phyloP scores from a whole-genome alignment of 2,888 invertebrate species.

The Malthinus flaveolus region DNA sequence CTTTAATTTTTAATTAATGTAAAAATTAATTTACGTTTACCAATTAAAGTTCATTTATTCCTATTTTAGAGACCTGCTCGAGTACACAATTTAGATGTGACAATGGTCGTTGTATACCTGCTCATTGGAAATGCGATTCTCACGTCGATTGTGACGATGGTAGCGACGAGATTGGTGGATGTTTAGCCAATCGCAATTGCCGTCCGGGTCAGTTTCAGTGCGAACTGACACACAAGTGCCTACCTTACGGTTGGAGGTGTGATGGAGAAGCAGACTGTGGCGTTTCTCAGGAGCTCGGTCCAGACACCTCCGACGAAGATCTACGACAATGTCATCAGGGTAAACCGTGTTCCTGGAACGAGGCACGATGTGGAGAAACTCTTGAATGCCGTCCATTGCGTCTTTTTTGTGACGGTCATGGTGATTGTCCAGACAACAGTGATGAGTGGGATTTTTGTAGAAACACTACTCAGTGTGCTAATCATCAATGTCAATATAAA shows the following conservation, averaged over 20 bases:
- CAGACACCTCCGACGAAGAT: conserved; percentile 72
- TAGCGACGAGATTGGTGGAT: conserved; percentile 64
- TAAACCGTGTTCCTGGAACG: conserved; percentile 68
- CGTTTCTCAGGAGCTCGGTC: conserved; percentile 54
- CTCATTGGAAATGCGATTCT: conserved; percentile 66
- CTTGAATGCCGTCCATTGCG: conserved; percentile 63
- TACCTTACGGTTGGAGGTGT: conserved; percentile 76
- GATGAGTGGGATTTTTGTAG: conserved; percentile 75
- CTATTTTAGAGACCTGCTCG: conserved; percentile 45
- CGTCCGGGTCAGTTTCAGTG: conserved; percentile 76
- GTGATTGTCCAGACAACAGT: conserved; percentile 69
- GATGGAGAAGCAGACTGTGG: conserved; percentile 79
- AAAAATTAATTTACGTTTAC: background rate
- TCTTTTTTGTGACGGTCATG: conserved; percentile 68
- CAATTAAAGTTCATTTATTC: conserved; percentile 2
- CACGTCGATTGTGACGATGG: conserved; percentile 66
- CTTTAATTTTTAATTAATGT: background rate
- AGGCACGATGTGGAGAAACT: conserved; percentile 66
- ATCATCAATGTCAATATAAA: conserved; percentile 57
- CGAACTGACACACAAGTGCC: conserved; percentile 68
- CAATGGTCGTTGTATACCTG: conserved; percentile 65
- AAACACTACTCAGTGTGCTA: conserved; percentile 47
- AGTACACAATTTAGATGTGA: conserved; percentile 61
- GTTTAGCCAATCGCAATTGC: conserved; percentile 58
- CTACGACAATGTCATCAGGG: conserved; percentile 64